A percentile compares a stretch with the other conserved stretches of the same genome.
These are phyloP conservation scores for Dilophus febrilis DNA, from an alignment of 2,888 invertebrate species.

Conservation along the genomic window DNA sequence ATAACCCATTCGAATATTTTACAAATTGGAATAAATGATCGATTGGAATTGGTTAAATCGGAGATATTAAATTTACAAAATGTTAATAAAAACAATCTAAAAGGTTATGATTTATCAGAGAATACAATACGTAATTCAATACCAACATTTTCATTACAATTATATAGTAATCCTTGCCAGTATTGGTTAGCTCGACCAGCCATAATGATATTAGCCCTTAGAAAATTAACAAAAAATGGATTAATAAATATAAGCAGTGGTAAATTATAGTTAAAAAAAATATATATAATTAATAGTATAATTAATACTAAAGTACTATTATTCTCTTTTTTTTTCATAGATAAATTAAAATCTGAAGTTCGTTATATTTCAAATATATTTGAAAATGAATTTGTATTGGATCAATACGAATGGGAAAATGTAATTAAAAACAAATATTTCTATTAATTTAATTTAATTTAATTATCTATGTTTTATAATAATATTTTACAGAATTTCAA, in stretches of 20 bases:
- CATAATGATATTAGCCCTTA: constrained; percentile 34
- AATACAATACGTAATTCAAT: constrained; percentile 51
- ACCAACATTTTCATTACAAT: constrained; percentile 51
- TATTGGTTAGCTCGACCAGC: constrained; percentile 51
- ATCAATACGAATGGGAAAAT: constrained; percentile 35
- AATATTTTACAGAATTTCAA: constrained; percentile 20
- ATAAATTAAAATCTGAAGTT: constrained; percentile 6
- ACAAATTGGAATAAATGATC: constrained; percentile 8
- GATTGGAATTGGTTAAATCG: constrained; percentile 11
- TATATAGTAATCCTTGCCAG: constrained; percentile 59
- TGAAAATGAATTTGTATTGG: constrained; percentile 45
- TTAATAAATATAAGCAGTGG: too few species aligned
- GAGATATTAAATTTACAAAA: constrained; percentile 20
- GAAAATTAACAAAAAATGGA: constrained; percentile 4
- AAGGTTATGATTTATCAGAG: constrained; percentile 44
- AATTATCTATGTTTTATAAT: too few species aligned
- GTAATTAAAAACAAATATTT: too few species aligned
- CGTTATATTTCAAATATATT: constrained; percentile 34
- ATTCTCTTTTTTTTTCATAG: not conserved
- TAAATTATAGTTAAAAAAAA: too few species aligned
- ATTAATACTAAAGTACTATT: too few species aligned
- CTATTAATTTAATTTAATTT: too few species aligned
- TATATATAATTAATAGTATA: too few species aligned
- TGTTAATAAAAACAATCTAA: constrained; percentile 27
- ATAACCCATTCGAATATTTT: constrained; percentile 35